Evolutionary conservation across 2,888 invertebrate species (phyloP).

Genomic region (Heliconius charithonia): DNA sequence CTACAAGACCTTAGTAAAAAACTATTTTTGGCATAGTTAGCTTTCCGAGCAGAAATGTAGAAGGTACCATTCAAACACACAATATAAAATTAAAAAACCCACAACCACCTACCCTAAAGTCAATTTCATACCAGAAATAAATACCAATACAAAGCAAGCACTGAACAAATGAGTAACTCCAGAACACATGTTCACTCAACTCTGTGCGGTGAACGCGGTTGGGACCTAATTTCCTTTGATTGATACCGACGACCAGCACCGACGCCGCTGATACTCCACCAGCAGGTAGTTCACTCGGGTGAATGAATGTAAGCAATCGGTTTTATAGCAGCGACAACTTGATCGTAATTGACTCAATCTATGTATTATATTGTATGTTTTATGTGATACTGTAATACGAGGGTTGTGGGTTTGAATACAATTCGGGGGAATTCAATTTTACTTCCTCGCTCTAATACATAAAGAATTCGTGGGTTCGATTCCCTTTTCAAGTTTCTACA

Average conservation of each 20-base stretch:
- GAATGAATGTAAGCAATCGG: neutral
- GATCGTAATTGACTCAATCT: neutral
- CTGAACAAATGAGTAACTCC: slow-evolving; percentile 5
- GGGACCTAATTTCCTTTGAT: slow-evolving; percentile 32
- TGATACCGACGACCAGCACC: slow-evolving; percentile 19
- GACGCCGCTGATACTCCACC: neutral
- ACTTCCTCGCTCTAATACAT: too few relatives aligned
- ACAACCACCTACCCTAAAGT: neutral
- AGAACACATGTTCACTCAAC: slow-evolving; percentile 6
- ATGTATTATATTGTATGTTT: too few relatives aligned
- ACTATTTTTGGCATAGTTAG: too few relatives aligned
- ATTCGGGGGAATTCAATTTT: too few relatives aligned
- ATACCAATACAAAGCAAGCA: neutral
- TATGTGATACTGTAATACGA: too few relatives aligned
- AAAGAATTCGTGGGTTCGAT: too few relatives aligned
- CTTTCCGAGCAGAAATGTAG: too few relatives aligned
- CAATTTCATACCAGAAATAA: neutral
- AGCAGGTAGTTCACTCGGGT: neutral
- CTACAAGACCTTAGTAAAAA: too few relatives aligned
- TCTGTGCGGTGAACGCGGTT: slow-evolving; percentile 12
- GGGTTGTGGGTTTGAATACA: too few relatives aligned
- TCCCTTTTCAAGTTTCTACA: too few relatives aligned
- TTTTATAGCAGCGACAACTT: neutral
- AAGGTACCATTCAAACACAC: neutral
- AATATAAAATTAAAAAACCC: neutral